phyloP scores from a whole-genome alignment of 1,140 invertebrate genomes.

The Atopsyche davidsoni region DNA sequence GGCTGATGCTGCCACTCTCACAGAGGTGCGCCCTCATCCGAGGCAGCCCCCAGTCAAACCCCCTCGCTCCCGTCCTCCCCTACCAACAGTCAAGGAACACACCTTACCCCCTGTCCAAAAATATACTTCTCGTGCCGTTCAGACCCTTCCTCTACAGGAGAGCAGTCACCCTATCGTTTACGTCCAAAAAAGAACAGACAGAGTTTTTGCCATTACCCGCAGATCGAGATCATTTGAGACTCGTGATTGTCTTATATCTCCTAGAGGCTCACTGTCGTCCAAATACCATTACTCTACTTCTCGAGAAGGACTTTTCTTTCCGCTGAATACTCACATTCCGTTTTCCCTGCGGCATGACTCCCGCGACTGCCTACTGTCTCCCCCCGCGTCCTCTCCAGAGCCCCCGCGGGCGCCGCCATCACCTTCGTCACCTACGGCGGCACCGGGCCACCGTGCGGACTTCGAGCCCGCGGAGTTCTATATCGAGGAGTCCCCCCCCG shows the following conservation, averaged over 20 bases:
- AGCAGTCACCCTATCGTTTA: background rate
- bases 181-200: no score
- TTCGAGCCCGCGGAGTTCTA: constrained; percentile 78
- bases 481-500: constrained; percentile 76
- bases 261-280: background rate
- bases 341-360: constrained; percentile 4
- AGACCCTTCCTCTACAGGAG: background rate
- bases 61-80: constrained; percentile 26
- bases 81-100: constrained; percentile 23
- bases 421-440: constrained; percentile 31
- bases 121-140: background rate
- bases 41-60: constrained; percentile 34
- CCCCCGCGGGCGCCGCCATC: constrained; percentile 34
- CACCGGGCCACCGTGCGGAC: constrained; percentile 46
- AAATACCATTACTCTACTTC: background rate
- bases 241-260: background rate
- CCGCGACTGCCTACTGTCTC: constrained; percentile 27
- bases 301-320: background rate
- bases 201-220: background rate
- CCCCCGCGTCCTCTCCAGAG: constrained; percentile 33
- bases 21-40: constrained; percentile 36
- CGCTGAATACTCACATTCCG: constrained; percentile 12
- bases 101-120: background rate
- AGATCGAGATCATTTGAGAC: background rate
- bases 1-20: constrained; percentile 37